Evolutionary conservation across 2,113 vertebrate genomes (phyloP).

Genomic region (Microcebus jonahi): DNA sequence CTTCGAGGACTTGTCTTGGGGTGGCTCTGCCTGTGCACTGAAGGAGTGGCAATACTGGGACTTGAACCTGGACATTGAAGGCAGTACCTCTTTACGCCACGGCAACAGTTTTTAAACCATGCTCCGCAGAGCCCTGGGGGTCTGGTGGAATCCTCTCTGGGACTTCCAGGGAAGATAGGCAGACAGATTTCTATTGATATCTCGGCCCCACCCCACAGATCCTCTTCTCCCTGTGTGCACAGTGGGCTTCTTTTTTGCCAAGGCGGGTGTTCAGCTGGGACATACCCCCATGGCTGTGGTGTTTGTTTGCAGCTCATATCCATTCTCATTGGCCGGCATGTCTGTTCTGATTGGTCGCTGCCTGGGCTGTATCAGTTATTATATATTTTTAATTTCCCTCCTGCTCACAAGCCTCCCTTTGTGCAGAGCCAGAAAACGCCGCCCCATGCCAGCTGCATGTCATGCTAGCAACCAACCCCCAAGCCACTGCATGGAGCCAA

Average conservation of each 20-base stretch:
- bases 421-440: not conserved
- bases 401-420: not conserved
- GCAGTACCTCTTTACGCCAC: too few relatives aligned
- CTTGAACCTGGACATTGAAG: not conserved
- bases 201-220: too few relatives aligned
- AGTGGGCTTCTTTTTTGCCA: not conserved
- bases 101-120: not conserved
- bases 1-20: not conserved
- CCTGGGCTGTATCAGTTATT: not conserved
- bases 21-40: fast-evolving
- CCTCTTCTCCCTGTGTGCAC: not conserved
- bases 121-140: not conserved
- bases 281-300: fast-evolving
- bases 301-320: not conserved
- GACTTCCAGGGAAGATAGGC: not conserved
- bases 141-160: not conserved
- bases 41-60: not conserved
- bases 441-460: not conserved
- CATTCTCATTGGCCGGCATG: not conserved
- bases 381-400: not conserved
- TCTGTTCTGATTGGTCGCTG: not conserved
- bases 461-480: fast-evolving
- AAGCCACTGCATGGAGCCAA: not conserved
- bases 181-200: not conserved
- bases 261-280: not conserved